A percentile compares a stretch with the other conserved stretches of the same genome.
These are phyloP conservation scores for Odocoileus virginianus DNA, from an alignment of 2,113 vertebrate species.

Conservation along the genomic window DNA sequence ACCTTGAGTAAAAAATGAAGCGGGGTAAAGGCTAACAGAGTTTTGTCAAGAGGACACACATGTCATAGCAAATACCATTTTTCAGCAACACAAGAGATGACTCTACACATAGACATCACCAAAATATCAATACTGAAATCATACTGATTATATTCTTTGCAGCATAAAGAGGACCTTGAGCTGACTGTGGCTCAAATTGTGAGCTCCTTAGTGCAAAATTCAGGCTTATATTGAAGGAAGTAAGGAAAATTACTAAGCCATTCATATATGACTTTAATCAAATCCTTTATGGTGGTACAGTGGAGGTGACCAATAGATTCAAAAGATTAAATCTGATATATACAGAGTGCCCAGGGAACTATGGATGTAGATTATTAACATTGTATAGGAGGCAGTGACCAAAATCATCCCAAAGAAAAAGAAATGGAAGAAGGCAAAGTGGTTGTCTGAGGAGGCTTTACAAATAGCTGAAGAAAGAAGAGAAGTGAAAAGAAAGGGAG, in stretches of 20 bases:
- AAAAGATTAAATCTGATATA: not conserved
- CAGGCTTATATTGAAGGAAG: not conserved
- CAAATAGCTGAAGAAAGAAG: not conserved
- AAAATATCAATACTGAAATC: not conserved
- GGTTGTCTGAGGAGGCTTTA: not conserved
- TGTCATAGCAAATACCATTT: not conserved
- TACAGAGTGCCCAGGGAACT: not conserved
- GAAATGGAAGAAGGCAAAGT: not conserved
- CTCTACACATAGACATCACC: not conserved
- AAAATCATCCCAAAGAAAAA: not conserved
- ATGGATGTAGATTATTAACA: not conserved
- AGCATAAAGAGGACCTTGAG: not conserved
- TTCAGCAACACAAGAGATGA: not conserved
- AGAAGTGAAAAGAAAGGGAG: not conserved
- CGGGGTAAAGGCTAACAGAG: not conserved
- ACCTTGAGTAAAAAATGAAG: not conserved
- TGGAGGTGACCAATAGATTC: not conserved
- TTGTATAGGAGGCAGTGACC: not conserved
- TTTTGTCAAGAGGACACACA: not conserved
- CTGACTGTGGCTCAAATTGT: not conserved
- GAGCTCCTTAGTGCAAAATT: not conserved
- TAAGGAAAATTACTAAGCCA: not conserved
- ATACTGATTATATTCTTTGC: not conserved
- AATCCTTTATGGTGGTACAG: not conserved
- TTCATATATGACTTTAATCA: not conserved